Evolutionary conservation across 1,140 invertebrate genomes (phyloP), one percentile per base, ranked within the genome.

Genomic region (Drusus annulatus): DNA sequence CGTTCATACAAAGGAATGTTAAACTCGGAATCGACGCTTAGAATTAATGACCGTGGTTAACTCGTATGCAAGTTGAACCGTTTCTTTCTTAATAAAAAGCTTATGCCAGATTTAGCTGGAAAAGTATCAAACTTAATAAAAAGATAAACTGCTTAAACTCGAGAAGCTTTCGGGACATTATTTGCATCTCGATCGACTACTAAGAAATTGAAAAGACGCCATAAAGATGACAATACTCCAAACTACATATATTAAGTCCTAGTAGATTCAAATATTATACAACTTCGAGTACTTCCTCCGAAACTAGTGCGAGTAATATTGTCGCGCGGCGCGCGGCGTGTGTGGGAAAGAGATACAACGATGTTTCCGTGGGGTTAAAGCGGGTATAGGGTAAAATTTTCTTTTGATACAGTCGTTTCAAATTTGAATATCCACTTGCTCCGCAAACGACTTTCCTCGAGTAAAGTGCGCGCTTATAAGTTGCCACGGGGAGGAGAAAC

Each of bases 371-470:
- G 68, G 50, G 45, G 68, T 71, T 71, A 25, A 50, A 23, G 68
- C 71, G 60, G 52, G 71, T 75, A 71, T 52, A 17, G 21, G 17
- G 17, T 50, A 58, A 60, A 60, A n/a, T 56, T 75, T 75, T 75
- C 52, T 75, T 56, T 58, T 75, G 71, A 75, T 75, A 75, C 71
- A 71, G 74, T 77, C 45, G 23, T 79, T 58, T 62, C 25, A 63
- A 71, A 80, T 80, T 80, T 80, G 78, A 80, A 80, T 80, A 80
- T 80, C 54, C 56, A 63, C 69, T 80, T 16, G 60, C 13, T 74
- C 63, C 36, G 71, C 78, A 80, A 80, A 80, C 78, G 68, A 80
- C 68, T 60, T 50, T 71, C 54, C 31, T 25, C 78, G 50, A 5
- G 50, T 51, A 62, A 63, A 71, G 54, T 63, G 58, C 50, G 31